Evolutionary conservation across 2,888 invertebrate species (phyloP).

Genomic region (Drosophila suboccidentalis): DNA sequence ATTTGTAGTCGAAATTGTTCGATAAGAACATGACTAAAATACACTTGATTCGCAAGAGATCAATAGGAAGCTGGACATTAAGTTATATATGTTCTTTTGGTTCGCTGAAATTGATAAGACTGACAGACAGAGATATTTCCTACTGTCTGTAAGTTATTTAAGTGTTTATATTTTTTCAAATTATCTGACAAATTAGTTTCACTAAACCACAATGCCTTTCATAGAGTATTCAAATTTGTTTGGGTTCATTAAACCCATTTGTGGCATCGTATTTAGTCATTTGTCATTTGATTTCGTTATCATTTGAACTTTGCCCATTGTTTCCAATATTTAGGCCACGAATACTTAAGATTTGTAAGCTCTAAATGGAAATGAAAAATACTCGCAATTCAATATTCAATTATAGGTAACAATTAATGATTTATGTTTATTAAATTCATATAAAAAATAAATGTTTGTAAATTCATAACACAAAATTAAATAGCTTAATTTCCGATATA

Average conservation of each 20-base stretch:
- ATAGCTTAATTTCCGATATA: conserved; percentile 51
- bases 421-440: conserved; percentile 51
- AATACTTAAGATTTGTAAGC: background rate
- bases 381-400: conserved; percentile 1
- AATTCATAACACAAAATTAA: conserved; percentile 56
- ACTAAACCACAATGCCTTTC: background rate
- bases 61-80: background rate
- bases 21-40: background rate
- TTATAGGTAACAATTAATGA: conserved; percentile 64
- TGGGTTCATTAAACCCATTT: conserved; percentile 46
- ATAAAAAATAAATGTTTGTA: conserved; percentile 55
- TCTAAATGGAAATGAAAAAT: no score
- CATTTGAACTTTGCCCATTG: conserved; percentile 42
- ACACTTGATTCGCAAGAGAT: background rate
- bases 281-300: conserved; percentile 43
- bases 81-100: background rate
- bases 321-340: conserved; percentile 2
- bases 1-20: background rate
- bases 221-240: conserved; percentile 14
- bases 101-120: background rate
- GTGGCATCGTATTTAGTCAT: conserved; percentile 13
- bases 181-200: background rate
- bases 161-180: no score
- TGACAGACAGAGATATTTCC: background rate
- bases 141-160: no score